These are phyloP conservation scores for Celastrina argiolus DNA, from an alignment of 2,888 invertebrate genomes.

Conservation along the genomic window DNA sequence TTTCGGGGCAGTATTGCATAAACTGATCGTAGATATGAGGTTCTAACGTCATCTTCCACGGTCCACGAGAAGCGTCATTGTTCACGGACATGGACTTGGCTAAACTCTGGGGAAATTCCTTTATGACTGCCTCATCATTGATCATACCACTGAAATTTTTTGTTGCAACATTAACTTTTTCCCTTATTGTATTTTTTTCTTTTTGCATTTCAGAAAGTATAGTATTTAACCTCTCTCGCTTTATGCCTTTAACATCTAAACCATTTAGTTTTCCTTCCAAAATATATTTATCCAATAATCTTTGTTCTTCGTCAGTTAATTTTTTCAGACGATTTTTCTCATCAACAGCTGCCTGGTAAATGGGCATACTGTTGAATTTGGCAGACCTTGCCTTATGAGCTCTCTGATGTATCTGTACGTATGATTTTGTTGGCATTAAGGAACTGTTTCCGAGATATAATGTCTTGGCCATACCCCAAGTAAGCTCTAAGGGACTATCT, in stretches of 20 bases:
- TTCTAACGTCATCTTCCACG: constrained; percentile 90
- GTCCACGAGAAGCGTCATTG: constrained; percentile 82
- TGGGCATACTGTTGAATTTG: constrained; percentile 84
- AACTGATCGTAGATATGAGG: constrained; percentile 85
- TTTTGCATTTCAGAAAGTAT: constrained; percentile 74
- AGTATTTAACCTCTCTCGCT: constrained; percentile 61
- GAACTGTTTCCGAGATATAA: constrained; percentile 88
- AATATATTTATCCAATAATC: constrained; percentile 86
- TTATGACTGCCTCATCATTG: constrained; percentile 80
- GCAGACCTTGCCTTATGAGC: constrained; percentile 84
- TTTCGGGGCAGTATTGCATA: constrained; percentile 90
- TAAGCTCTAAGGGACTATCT: constrained; percentile 85
- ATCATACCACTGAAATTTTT: constrained; percentile 83
- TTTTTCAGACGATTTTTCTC: constrained; percentile 65
- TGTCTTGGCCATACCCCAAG: constrained; percentile 92
- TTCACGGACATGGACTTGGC: constrained; percentile 82
- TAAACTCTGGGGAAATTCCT: constrained; percentile 85
- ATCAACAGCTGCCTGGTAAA: constrained; percentile 83
- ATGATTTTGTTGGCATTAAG: constrained; percentile 87
- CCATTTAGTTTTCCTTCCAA: constrained; percentile 92
- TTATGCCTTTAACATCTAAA: constrained; percentile 79
- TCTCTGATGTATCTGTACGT: constrained; percentile 87
- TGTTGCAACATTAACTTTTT: constrained; percentile 82
- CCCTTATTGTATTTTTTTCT: constrained; percentile 80
- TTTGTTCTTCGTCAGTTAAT: constrained; percentile 80